Percentiles rank a stretch among this genome's conserved stretches.
These are phyloP conservation scores for Limnephilus auricula DNA, from an alignment of 2,888 invertebrate genomes.

Conservation along the genomic window DNA sequence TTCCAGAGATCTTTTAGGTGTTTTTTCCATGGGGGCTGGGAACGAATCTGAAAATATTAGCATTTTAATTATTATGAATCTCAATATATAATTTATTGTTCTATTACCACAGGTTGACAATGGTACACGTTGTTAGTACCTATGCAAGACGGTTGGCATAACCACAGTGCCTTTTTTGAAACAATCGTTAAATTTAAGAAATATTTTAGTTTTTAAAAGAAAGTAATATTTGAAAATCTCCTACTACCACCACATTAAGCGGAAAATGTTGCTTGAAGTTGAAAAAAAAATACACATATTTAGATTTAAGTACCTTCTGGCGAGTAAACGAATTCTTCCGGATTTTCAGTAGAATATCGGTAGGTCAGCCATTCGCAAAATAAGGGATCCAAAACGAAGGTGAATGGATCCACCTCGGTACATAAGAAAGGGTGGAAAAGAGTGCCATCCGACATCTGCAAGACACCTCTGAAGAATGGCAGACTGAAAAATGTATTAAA, in stretches of 20 bases:
- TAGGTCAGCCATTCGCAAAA: conserved; percentile 82
- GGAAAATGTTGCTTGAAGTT: no score
- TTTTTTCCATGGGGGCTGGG: conserved; percentile 43
- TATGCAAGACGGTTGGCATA: no score
- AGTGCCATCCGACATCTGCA: conserved; percentile 69
- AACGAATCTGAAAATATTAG: not conserved
- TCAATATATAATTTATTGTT: no score
- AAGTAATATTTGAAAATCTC: no score
- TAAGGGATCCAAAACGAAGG: conserved; percentile 81
- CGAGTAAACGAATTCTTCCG: not conserved
- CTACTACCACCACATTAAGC: no score
- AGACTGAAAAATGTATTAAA: conserved; percentile 67
- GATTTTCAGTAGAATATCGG: conserved; percentile 66
- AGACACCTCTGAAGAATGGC: conserved; percentile 71
- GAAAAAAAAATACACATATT: not conserved
- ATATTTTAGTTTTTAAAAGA: no score
- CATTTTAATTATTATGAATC: no score
- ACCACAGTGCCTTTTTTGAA: no score
- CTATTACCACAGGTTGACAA: no score
- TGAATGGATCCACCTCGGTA: conserved; percentile 75
- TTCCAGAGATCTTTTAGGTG: conserved; percentile 59
- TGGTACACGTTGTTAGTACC: no score
- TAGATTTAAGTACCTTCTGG: not conserved
- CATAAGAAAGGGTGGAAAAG: conserved; percentile 74
- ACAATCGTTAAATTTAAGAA: no score